Evolutionary conservation across 1,140 invertebrate genomes (phyloP), one percentile per base, ranked within the genome.

Genomic region (Drosophila ambigua): DNA sequence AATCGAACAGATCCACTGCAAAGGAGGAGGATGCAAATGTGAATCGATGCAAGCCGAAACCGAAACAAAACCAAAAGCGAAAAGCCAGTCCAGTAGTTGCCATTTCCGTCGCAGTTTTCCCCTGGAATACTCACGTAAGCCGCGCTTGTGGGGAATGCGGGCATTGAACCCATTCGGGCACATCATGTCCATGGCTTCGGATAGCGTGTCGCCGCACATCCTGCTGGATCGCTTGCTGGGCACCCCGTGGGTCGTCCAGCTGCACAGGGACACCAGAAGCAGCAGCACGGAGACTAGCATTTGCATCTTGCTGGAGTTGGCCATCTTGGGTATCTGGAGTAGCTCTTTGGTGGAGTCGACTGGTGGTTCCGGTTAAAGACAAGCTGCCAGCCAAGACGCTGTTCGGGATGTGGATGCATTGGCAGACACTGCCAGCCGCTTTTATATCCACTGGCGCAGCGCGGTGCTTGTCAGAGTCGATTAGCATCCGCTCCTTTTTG

Each of bases 1-100:
- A 83, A 68, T 84, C 79, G 20, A 84, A 76, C 24, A 84, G 44
- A 31, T 78, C 59, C 62, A 72, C 79, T 83, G 76, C 41, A 53
- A 73, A 57, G 50, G 13, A 28, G 5, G 23, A 4, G 5, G 7
- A 23, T n/a, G 2, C 5, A 2, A 44, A 26, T 24, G 6, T 2
- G 9, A 23, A 15, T 9, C 6, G 51, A 3, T 31, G 31, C 31
- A 41, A 46, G 50, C 65, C n/a, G 20, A 5, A 20, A 46, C 45
- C 52, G 20, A 23, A 16, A 9, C 9, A 28, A 16, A 28, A 8
- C 15, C 53, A 35, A 48, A 52, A 13, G 28, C 7, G 11, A 16
- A 44, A 11, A 43, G 8, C 13, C 23, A 28, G 26, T 28, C 26
- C 28, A 9, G 28, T 9, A 31, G 31, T 9, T 31, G 31, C 31